These are phyloP conservation scores for Synergus gifuensis DNA, from an alignment of 2,888 invertebrate species.

Conservation along the genomic window DNA sequence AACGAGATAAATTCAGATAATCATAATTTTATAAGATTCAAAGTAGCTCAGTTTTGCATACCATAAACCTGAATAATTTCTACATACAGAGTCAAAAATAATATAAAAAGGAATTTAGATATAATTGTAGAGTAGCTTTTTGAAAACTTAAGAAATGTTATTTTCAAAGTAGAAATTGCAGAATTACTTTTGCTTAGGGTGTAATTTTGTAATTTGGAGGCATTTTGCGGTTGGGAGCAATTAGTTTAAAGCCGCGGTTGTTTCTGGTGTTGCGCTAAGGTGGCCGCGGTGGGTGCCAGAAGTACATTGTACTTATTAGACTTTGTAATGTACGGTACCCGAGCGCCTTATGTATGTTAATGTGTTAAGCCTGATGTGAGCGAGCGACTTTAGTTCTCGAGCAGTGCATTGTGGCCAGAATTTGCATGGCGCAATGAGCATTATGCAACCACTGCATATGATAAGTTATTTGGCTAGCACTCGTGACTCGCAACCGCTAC, in stretches of 20 bases:
- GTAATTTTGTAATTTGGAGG: neutral
- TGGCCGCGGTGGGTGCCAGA: neutral
- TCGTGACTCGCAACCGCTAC: slow-evolving; percentile 5
- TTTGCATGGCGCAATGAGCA: slow-evolving; percentile 47
- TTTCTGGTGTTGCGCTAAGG: neutral
- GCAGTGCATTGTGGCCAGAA: slow-evolving; percentile 53
- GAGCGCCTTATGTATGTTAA: slow-evolving; percentile 67
- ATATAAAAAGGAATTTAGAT: no score
- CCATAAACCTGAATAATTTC: no score
- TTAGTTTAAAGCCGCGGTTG: neutral
- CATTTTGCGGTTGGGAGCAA: neutral
- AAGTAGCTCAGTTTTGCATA: no score
- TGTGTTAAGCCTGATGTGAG: slow-evolving; percentile 64
- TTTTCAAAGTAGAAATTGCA: neutral
- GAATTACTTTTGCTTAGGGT: neutral
- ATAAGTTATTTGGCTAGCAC: slow-evolving; percentile 32
- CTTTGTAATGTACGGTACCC: slow-evolving; percentile 65
- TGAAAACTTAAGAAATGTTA: no score
- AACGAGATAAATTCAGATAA: no score
- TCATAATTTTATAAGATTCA: no score
- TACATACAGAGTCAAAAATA: no score
- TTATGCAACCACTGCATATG: slow-evolving; percentile 44
- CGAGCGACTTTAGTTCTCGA: slow-evolving; percentile 46
- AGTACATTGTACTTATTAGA: slow-evolving; percentile 59
- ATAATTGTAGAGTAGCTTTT: no score